These are phyloP conservation scores for Clarias fuscus DNA, from an alignment of 2,797 vertebrate genomes.

Conservation along the genomic window DNA sequence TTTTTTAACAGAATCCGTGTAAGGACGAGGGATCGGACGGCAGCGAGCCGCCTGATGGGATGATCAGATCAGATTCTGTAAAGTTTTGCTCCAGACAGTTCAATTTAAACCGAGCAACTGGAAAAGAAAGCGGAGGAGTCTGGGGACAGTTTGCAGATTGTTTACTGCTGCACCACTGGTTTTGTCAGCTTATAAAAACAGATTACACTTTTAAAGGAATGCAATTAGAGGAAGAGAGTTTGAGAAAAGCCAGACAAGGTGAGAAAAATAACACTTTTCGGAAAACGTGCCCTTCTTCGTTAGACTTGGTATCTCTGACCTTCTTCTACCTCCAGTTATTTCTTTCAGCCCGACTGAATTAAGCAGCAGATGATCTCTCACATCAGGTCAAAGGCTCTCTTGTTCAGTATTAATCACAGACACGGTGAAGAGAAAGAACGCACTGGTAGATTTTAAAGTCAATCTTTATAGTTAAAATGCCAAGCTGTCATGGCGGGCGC, in stretches of 20 bases:
- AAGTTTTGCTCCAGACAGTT: background rate
- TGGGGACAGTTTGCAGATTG: background rate
- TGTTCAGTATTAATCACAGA: conserved; percentile 44
- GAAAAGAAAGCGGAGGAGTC: background rate
- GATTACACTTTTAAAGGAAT: conserved; percentile 8
- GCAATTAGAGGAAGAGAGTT: background rate
- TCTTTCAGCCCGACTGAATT: conserved; percentile 24
- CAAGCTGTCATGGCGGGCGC: conserved; percentile 56
- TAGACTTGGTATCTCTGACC: background rate
- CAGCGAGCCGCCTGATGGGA: background rate
- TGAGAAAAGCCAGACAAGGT: background rate
- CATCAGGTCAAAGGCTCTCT: conserved; percentile 29
- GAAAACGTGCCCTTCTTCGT: background rate
- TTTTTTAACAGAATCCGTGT: background rate
- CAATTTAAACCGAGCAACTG: background rate
- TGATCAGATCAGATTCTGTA: background rate
- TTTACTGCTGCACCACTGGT: background rate
- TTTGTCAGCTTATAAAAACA: background rate
- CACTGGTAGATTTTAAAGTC: conserved; percentile 60
- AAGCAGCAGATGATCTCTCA: conserved; percentile 24
- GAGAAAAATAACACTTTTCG: background rate
- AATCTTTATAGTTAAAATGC: conserved; percentile 65
- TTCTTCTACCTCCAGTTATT: background rate
- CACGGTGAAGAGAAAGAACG: conserved; percentile 31
- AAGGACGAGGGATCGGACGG: background rate